These are phyloP conservation scores for Sus cebifrons DNA, from an alignment of 2,797 vertebrate species.

Conservation along the genomic window DNA sequence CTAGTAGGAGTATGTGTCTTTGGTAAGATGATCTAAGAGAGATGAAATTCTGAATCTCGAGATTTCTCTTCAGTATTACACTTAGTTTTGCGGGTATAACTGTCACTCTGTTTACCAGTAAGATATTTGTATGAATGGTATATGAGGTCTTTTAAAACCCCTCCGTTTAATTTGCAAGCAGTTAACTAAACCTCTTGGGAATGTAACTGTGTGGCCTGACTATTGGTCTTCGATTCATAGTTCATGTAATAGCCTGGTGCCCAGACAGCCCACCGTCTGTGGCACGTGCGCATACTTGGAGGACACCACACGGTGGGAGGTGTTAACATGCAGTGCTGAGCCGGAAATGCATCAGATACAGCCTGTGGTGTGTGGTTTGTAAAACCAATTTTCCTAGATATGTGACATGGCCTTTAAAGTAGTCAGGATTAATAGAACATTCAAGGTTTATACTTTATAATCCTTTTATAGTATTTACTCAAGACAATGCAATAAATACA, in stretches of 20 bases:
- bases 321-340: slow-evolving; percentile 84
- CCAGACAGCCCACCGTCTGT: too few relatives aligned
- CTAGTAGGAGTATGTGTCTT: neutral
- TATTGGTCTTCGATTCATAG: slow-evolving; percentile 85
- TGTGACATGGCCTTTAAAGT: slow-evolving; percentile 37
- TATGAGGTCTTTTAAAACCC: neutral
- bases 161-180: slow-evolving; percentile 9
- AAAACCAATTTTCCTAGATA: slow-evolving; percentile 43
- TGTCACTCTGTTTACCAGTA: slow-evolving; percentile 32
- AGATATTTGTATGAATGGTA: neutral
- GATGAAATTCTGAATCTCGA: slow-evolving; percentile 31
- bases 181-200: neutral
- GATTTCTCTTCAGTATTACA: neutral
- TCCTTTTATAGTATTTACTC: slow-evolving; percentile 48
- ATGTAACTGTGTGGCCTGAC: slow-evolving; percentile 64
- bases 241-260: slow-evolving; percentile 76
- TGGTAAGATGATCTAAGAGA: neutral
- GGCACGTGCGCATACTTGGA: slow-evolving; percentile 74
- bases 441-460: neutral
- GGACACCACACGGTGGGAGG: slow-evolving; percentile 83
- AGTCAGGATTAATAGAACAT: slow-evolving; percentile 16
- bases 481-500: slow-evolving; percentile 9
- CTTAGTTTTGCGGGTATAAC: neutral
- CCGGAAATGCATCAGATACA: slow-evolving; percentile 74
- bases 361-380: slow-evolving; percentile 69